phyloP scores from a whole-genome alignment of 2,797 vertebrate species.

The Aulostomus chinensis region DNA sequence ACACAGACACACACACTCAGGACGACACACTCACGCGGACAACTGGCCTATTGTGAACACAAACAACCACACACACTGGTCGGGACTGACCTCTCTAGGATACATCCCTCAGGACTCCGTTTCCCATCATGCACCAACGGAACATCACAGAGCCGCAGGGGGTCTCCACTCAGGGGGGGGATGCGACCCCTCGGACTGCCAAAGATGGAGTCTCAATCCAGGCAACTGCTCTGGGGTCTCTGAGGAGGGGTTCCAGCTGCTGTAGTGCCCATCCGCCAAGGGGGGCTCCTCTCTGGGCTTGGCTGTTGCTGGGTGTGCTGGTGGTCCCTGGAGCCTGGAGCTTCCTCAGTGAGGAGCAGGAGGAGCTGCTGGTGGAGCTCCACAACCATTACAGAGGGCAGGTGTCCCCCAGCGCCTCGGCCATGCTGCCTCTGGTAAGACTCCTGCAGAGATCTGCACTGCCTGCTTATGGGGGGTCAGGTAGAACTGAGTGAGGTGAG shows the following conservation, averaged over 20 bases:
- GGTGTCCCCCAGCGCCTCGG: conserved; percentile 65
- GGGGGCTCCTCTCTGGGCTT: conserved; percentile 38
- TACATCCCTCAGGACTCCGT: conserved; percentile 30
- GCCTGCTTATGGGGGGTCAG: no score
- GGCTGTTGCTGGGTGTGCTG: conserved; percentile 56
- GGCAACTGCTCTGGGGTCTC: neutral
- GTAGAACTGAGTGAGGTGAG: no score
- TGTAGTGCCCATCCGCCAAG: neutral
- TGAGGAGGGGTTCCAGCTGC: neutral
- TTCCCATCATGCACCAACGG: conserved; percentile 59
- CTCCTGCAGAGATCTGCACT: no score
- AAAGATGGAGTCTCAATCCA: neutral
- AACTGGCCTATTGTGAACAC: conserved; percentile 22
- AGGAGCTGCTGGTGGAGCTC: conserved; percentile 68
- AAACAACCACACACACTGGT: conserved; percentile 9
- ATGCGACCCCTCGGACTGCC: conserved; percentile 5
- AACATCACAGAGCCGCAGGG: conserved; percentile 27
- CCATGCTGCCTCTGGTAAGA: conserved; percentile 79
- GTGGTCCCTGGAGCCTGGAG: conserved; percentile 56
- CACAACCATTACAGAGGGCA: conserved; percentile 73
- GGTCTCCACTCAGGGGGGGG: conserved; percentile 7
- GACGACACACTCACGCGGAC: neutral
- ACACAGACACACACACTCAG: conserved; percentile 39
- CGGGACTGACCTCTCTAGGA: conserved; percentile 39
- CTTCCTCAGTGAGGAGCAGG: conserved; percentile 58